Percentiles rank a stretch among this genome's conserved stretches.
Evolutionary conservation across 2,797 vertebrate species (phyloP).

Genomic region (Neoniphon sammara): DNA sequence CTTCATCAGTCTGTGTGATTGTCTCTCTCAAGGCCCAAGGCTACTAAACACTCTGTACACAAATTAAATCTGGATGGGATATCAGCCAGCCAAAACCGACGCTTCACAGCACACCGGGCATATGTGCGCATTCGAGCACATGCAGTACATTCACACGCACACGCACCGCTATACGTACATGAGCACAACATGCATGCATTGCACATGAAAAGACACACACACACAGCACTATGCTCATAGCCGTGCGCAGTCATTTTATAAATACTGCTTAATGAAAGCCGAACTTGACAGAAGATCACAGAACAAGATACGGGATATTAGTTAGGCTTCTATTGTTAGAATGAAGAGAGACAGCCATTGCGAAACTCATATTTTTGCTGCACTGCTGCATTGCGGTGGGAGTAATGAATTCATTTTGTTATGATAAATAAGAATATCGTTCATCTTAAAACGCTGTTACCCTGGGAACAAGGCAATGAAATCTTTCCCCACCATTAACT

Average conservation of each 20-base stretch:
- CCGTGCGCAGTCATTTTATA: background rate
- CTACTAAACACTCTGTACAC: slow-evolving; percentile 56
- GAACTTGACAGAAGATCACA: slow-evolving; percentile 23
- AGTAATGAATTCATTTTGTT: slow-evolving; percentile 22
- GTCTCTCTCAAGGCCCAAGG: slow-evolving; percentile 25
- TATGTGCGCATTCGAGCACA: background rate
- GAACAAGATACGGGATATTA: slow-evolving; percentile 41
- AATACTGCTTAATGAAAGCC: slow-evolving; percentile 40
- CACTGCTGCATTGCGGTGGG: slow-evolving; percentile 2
- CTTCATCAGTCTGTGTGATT: slow-evolving; percentile 48
- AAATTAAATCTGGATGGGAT: slow-evolving; percentile 54
- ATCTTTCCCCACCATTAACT: background rate
- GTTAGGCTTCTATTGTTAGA: slow-evolving; percentile 18
- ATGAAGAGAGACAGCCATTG: slow-evolving; percentile 4
- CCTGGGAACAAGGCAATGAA: slow-evolving; percentile 9
- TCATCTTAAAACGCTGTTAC: slow-evolving; percentile 21
- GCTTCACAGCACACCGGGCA: slow-evolving; percentile 26
- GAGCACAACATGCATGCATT: slow-evolving; percentile 11
- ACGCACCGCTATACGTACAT: background rate
- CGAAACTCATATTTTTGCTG: background rate
- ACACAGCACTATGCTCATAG: background rate
- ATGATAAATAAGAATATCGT: slow-evolving; percentile 16
- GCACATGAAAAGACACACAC: background rate
- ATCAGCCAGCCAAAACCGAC: slow-evolving; percentile 25
- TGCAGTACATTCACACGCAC: background rate